phyloP scores from a whole-genome alignment of 2,797 vertebrate genomes.

The Naso thynnoides region DNA sequence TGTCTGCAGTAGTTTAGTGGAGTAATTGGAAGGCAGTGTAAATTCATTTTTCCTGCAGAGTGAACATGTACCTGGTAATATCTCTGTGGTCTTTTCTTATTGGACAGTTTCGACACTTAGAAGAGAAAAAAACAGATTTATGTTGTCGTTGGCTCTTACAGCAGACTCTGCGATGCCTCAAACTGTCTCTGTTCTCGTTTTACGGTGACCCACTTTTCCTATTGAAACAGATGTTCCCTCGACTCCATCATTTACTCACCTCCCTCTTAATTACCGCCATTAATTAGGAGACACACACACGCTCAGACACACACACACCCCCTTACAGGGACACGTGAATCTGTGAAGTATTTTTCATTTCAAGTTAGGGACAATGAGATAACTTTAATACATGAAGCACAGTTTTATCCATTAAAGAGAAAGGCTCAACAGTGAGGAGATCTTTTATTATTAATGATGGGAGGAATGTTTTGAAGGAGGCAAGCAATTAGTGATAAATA shows the following conservation, averaged over 20 bases:
- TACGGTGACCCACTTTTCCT: slow-evolving; percentile 65
- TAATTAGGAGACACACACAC: slow-evolving; percentile 74
- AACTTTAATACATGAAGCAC: slow-evolving; percentile 10
- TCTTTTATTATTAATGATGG: slow-evolving; percentile 14
- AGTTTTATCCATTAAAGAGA: slow-evolving; percentile 9
- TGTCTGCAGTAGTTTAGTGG: background rate
- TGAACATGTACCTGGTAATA: background rate
- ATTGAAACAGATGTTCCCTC: slow-evolving; percentile 77
- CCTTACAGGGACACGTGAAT: background rate
- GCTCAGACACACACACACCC: background rate
- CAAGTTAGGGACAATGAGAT: background rate
- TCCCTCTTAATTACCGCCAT: slow-evolving; percentile 78
- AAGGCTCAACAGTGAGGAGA: slow-evolving; percentile 2
- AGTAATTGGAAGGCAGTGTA: background rate
- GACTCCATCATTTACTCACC: slow-evolving; percentile 74
- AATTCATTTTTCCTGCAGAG: background rate
- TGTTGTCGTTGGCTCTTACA: background rate
- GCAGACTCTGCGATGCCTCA: slow-evolving; percentile 8
- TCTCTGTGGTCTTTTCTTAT: background rate
- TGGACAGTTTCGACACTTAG: slow-evolving; percentile 13
- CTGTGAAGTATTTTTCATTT: slow-evolving; percentile 11
- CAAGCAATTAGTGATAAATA: slow-evolving; percentile 20
- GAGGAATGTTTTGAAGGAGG: slow-evolving; percentile 29
- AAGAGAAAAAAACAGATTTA: background rate
- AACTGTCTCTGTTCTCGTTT: slow-evolving; percentile 20